Evolutionary conservation across 2,113 vertebrate genomes (phyloP).

Genomic region (Eclectus roratus): DNA sequence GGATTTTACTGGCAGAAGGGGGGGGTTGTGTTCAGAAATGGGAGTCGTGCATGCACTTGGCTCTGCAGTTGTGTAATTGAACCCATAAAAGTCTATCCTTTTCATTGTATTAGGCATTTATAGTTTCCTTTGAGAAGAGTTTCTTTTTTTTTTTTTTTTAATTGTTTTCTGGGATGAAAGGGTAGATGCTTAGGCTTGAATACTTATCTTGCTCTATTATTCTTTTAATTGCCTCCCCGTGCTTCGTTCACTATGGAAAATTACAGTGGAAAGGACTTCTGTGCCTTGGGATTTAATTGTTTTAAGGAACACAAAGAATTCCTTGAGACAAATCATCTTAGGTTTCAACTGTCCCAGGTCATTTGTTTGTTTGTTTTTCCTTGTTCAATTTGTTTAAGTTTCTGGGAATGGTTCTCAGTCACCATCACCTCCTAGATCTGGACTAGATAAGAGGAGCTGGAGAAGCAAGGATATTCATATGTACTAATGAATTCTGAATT

Average conservation of each 20-base stretch:
- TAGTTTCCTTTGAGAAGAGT: neutral
- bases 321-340: neutral
- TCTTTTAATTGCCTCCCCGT: neutral
- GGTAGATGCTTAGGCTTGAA: neutral
- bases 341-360: neutral
- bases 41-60: neutral
- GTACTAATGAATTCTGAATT: neutral
- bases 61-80: neutral
- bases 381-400: neutral
- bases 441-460: neutral
- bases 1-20: neutral
- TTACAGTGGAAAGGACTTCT: neutral
- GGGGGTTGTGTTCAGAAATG: neutral
- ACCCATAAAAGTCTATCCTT: neutral
- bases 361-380: constrained; percentile 3
- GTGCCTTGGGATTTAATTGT: neutral
- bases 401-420: neutral
- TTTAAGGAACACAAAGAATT: neutral
- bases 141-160: neutral
- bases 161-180: neutral
- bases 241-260: neutral
- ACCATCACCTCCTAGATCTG: neutral
- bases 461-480: neutral
- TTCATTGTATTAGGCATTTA: neutral
- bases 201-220: neutral